Evolutionary conservation across 1,140 invertebrate species (phyloP).

Genomic region (Grapholita molesta): DNA sequence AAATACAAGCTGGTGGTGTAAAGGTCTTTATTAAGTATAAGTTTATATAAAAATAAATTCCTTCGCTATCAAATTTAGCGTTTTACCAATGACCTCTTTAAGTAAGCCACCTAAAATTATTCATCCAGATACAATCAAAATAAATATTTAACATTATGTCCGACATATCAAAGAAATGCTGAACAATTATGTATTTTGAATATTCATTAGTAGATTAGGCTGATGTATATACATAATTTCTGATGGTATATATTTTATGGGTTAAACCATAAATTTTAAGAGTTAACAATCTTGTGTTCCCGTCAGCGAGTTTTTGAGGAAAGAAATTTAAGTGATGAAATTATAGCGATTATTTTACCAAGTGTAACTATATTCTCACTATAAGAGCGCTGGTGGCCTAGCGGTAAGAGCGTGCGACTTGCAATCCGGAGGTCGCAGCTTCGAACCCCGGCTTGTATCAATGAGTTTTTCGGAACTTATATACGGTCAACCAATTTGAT

Average conservation of each 20-base stretch:
- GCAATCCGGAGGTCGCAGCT: too few species aligned
- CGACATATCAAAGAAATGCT: neutral
- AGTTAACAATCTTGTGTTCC: constrained; percentile 3
- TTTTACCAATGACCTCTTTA: neutral
- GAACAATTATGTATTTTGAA: constrained; percentile 14
- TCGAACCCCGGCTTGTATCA: too few species aligned
- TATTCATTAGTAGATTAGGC: constrained; percentile 16
- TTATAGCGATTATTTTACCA: neutral
- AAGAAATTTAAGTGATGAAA: neutral
- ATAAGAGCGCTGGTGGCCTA: too few species aligned
- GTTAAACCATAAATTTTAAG: neutral
- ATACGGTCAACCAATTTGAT: too few species aligned
- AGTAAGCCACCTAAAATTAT: neutral
- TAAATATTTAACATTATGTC: constrained; percentile 13
- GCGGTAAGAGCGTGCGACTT: too few species aligned
- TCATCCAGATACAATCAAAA: neutral
- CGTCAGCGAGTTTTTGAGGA: constrained; percentile 3
- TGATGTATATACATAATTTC: constrained; percentile 18
- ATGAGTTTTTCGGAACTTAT: too few species aligned
- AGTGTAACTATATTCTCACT: too few species aligned
- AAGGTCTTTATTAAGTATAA: too few species aligned
- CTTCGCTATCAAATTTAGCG: neutral
- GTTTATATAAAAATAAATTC: neutral
- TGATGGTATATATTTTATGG: neutral
- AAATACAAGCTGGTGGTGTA: too few species aligned